phyloP scores from a whole-genome alignment of 1,140 invertebrate genomes.

The Apis cerana region DNA sequence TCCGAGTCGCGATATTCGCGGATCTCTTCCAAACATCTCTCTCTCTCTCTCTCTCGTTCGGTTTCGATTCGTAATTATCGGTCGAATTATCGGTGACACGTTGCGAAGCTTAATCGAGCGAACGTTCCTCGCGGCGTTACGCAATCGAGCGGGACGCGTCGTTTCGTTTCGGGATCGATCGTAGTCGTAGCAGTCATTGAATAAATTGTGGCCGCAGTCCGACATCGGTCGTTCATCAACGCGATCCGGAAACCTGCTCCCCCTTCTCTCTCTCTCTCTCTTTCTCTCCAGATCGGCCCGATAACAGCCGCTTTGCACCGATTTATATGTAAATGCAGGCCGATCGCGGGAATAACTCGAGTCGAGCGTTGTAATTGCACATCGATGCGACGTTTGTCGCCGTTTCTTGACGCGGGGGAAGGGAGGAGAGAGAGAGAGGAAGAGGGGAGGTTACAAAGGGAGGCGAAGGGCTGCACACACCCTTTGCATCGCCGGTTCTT shows the following conservation, averaged over 20 bases:
- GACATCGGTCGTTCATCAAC: constrained; percentile 55
- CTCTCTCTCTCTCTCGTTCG: neutral
- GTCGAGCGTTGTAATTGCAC: constrained; percentile 52
- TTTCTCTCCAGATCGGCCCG: constrained; percentile 34
- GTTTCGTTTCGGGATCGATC: constrained; percentile 49
- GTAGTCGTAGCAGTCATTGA: constrained; percentile 47
- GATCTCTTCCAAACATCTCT: neutral
- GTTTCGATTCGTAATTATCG: constrained; percentile 38
- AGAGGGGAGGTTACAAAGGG: no score
- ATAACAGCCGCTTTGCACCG: constrained; percentile 51
- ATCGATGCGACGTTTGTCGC: neutral
- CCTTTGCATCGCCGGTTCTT: constrained; percentile 17
- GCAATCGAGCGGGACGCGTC: neutral
- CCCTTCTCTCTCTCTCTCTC: no score
- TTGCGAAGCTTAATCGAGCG: constrained; percentile 37
- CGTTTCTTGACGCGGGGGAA: neutral
- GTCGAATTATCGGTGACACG: constrained; percentile 39
- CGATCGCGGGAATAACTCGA: constrained; percentile 61
- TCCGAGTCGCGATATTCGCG: neutral
- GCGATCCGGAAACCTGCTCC: constrained; percentile 1
- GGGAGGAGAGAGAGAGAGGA: no score
- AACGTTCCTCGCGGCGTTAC: constrained; percentile 19
- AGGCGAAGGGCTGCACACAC: neutral
- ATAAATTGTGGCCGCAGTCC: constrained; percentile 51
- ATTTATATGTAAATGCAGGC: constrained; percentile 63